Base-by-base conservation (phyloP, 2,888 invertebrate species). In the Lepeophtheirus nordmannii region DNA sequence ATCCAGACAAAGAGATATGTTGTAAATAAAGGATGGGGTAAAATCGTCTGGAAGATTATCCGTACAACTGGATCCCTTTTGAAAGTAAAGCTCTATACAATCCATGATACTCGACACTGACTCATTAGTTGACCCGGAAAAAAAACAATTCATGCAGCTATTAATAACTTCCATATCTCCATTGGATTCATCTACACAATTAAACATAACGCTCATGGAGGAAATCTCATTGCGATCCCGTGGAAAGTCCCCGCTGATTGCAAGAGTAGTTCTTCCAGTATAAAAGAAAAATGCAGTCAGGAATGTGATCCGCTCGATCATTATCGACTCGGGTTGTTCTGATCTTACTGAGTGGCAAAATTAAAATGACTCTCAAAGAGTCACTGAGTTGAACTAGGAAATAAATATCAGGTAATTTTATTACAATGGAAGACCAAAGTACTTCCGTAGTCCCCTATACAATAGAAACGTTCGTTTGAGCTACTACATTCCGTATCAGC, bases 181-280 rank as follows among this genome's bases (percentile, higher is more conserved):
- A 46, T 46, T 46, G 53, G 53, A 46, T 17, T 46, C 53, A 17
- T 46, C 53, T 17, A 46, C 53, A 17, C 53, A 46, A 8, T 46
- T 46, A 17, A 46, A 46, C 53, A 46, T 46, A 17, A 46, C 53
- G 8, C 53, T 46, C 53, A 46, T 46, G 17, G 53, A 46, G 53
- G 53, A 46, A n/a, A 46, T 46, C 53, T 46, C 53, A 46, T 46
- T 46, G 53, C 53, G 53, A 17, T 46, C 53, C 53, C 14, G 14
- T 14, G 53, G 53, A 46, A 46, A 46, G 53, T 46, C 53, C n/a
- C 53, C 53, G 53, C 53, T 46, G 17, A 46, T 46, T 46, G 53
- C 53, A 46, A 46, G 8, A 30, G 30, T 30, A 7, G n/a, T n/a
- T n/a, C n/a, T n/a, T n/a, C n/a, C n/a, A n/a, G 30, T 30, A 30